Evolutionary conservation across 2,797 vertebrate genomes (phyloP).

Genomic region (Spea hammondii): DNA sequence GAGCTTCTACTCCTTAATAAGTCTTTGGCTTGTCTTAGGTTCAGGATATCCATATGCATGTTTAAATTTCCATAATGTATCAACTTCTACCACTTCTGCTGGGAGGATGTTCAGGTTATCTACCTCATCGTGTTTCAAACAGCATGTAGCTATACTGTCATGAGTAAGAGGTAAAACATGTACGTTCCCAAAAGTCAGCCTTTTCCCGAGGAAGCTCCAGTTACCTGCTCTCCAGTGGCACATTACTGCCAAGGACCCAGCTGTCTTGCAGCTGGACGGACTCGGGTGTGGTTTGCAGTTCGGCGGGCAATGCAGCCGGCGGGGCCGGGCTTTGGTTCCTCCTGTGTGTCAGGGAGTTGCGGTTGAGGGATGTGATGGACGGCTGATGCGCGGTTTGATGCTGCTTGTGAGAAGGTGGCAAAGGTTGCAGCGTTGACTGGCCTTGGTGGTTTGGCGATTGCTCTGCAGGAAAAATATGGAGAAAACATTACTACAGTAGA

Average conservation of each 20-base stretch:
- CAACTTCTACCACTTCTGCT: no score
- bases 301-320: constrained; percentile 91
- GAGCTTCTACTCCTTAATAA: no score
- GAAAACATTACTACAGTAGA: neutral
- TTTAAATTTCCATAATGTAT: no score
- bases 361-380: constrained; percentile 94
- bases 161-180: no score
- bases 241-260: constrained; percentile 99
- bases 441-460: constrained; percentile 86
- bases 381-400: constrained; percentile 79
- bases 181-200: no score
- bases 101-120: no score
- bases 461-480: constrained; percentile 69
- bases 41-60: no score
- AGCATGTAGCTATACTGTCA: no score
- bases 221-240: constrained; percentile 98
- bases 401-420: constrained; percentile 88
- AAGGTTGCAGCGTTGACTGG: constrained; percentile 87
- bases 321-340: constrained; percentile 93
- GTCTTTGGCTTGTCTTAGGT: no score
- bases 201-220: neutral
- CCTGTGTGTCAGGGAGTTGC: constrained; percentile 94
- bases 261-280: constrained; percentile 99
- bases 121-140: no score
- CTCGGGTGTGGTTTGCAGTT: constrained; percentile 98